Conservation (phyloP, 1,140 invertebrate species). For the Centruroides vittatus region DNA sequence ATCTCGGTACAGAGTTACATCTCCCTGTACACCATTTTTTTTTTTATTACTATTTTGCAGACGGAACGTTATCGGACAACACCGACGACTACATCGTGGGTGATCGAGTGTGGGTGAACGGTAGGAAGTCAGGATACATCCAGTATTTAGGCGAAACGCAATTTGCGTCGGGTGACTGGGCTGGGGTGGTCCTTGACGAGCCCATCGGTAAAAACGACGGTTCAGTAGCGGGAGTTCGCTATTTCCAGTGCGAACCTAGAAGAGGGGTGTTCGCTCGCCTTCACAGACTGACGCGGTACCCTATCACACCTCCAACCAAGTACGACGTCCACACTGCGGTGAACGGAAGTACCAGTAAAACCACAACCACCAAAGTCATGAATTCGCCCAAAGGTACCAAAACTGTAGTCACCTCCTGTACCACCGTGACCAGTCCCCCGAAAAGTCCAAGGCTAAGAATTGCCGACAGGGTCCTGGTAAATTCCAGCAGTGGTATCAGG, state of each 20-base stretch:
- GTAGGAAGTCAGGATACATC: constrained; percentile 81
- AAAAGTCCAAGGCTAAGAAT: constrained; percentile 43
- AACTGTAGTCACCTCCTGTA: too few relatives aligned
- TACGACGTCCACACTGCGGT: not conserved
- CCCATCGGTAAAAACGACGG: constrained; percentile 96
- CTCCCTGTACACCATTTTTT: too few relatives aligned
- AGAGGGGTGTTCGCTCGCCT: constrained; percentile 71
- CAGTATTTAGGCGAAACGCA: constrained; percentile 92
- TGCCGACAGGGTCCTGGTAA: constrained; percentile 83
- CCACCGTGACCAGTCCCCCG: too few relatives aligned
- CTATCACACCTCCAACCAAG: constrained; percentile 6
- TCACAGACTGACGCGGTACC: constrained; percentile 17
- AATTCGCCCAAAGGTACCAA: too few relatives aligned
- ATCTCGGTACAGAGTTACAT: too few relatives aligned
- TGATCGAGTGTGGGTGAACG: constrained; percentile 87
- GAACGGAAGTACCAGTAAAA: not conserved
- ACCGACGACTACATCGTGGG: constrained; percentile 94
- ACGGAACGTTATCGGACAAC: constrained; percentile 16
- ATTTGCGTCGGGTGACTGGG: constrained; percentile 92
- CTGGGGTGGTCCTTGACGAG: constrained; percentile 87
- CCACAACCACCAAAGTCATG: not conserved
- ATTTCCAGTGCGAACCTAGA: constrained; percentile 88
- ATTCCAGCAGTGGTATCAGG: constrained; percentile 71
- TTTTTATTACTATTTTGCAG: not conserved
- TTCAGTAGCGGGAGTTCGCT: constrained; percentile 74